Evolutionary conservation across 2,797 vertebrate species (phyloP).

Genomic region (Hippopotamyrus pictus): DNA sequence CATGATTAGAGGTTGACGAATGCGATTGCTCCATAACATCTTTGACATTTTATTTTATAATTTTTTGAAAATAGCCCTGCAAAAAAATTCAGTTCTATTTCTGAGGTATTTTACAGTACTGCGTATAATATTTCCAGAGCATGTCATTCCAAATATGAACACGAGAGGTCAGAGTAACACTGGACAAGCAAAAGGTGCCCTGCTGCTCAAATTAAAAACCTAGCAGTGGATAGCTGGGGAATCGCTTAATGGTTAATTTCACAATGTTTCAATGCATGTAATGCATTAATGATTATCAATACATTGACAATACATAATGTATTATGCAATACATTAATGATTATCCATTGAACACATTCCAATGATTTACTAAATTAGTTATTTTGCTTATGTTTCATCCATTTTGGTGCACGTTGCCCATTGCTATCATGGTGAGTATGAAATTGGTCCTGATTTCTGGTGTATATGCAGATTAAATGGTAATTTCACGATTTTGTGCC

Average conservation of each 20-base stretch:
- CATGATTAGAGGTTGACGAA: not conserved
- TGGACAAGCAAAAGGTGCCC: conserved; percentile 32
- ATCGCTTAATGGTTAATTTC: conserved; percentile 28
- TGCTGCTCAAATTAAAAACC: not conserved
- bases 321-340: conserved; percentile 34
- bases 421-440: not conserved
- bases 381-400: not conserved
- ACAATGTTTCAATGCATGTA: conserved; percentile 39
- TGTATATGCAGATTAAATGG: not conserved
- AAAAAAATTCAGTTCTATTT: not conserved
- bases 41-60: not conserved
- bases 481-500: not conserved
- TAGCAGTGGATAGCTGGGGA: conserved; percentile 21
- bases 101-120: conserved; percentile 16
- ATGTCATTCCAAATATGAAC: conserved; percentile 43
- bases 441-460: not conserved
- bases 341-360: conserved; percentile 5
- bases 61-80: not conserved
- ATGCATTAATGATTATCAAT: conserved; percentile 29
- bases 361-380: not conserved
- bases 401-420: not conserved
- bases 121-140: not conserved
- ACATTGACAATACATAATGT: not conserved
- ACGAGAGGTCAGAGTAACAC: conserved; percentile 56
- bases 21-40: not conserved